Evolutionary conservation across 2,888 invertebrate species (phyloP).

Genomic region (Ceraclea dissimilis): DNA sequence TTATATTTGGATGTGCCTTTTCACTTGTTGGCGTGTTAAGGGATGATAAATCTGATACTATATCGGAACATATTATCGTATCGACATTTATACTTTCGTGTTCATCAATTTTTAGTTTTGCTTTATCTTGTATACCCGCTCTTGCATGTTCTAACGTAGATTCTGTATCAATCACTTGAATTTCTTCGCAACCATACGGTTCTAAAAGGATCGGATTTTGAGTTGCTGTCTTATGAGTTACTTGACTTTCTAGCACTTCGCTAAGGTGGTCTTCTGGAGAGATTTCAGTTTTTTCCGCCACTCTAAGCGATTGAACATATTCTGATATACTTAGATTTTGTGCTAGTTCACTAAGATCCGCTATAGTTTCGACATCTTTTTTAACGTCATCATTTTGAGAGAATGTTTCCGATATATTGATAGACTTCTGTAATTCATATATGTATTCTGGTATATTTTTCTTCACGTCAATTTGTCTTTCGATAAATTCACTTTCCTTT

Average conservation of each 20-base stretch:
- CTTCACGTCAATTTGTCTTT: slow-evolving; percentile 32
- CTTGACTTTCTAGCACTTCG: slow-evolving; percentile 19
- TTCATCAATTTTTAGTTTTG: slow-evolving; percentile 28
- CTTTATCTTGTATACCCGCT: slow-evolving; percentile 30
- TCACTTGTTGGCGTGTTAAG: slow-evolving; percentile 20
- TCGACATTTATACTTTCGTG: slow-evolving; percentile 27
- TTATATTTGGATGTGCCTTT: slow-evolving; percentile 26
- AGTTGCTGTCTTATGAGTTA: slow-evolving; percentile 23
- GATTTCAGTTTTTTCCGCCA: slow-evolving; percentile 35
- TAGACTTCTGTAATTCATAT: slow-evolving; percentile 35
- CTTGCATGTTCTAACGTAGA: slow-evolving; percentile 27
- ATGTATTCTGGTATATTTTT: slow-evolving; percentile 37
- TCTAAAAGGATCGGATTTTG: slow-evolving; percentile 25
- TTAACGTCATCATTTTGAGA: slow-evolving; percentile 38
- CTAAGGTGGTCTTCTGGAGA: slow-evolving; percentile 26
- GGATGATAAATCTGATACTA: slow-evolving; percentile 23
- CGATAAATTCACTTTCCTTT: slow-evolving; percentile 34
- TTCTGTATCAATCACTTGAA: slow-evolving; percentile 27
- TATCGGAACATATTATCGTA: slow-evolving; percentile 20
- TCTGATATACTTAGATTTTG: slow-evolving; percentile 15
- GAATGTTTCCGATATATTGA: slow-evolving; percentile 38
- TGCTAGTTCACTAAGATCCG: slow-evolving; percentile 31
- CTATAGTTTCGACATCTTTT: slow-evolving; percentile 32
- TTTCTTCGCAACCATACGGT: slow-evolving; percentile 26
- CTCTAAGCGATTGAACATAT: slow-evolving; percentile 29